Percentiles rank a stretch among this genome's conserved stretches.
Conservation (phyloP, 2,113 vertebrate genomes). For the Eulemur rufifrons region DNA sequence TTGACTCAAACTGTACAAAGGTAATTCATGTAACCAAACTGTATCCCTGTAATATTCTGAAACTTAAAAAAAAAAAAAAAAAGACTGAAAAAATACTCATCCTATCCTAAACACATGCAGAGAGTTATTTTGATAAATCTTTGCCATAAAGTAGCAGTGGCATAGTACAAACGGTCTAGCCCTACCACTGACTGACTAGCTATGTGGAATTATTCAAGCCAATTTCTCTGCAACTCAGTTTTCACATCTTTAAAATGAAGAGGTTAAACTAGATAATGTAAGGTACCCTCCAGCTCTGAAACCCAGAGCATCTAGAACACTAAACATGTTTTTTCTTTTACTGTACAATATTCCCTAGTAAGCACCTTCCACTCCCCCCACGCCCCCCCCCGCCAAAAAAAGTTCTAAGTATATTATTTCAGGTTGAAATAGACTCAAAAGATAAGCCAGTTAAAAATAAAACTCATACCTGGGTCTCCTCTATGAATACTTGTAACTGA, state of each 20-base stretch:
- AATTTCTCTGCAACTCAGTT: neutral
- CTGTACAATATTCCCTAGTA: neutral
- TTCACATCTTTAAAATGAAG: conserved; percentile 3
- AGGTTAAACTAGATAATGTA: neutral
- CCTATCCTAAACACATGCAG: neutral
- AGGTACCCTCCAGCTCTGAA: neutral
- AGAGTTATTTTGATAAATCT: neutral
- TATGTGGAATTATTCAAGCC: neutral
- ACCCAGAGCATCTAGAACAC: neutral
- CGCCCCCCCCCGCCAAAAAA: neutral
- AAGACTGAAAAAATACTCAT: neutral
- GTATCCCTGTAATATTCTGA: too few species aligned
- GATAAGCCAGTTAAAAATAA: neutral
- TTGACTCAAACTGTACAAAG: too few species aligned
- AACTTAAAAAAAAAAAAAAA: neutral
- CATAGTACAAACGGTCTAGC: neutral
- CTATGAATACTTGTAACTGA: neutral
- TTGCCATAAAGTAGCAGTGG: neutral
- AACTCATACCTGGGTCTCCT: neutral
- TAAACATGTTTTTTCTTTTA: neutral
- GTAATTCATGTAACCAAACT: too few species aligned
- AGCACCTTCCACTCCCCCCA: neutral
- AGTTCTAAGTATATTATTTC: neutral
- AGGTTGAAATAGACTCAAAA: neutral
- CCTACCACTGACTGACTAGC: neutral